Percentiles rank a stretch among this genome's conserved stretches.
Conservation (phyloP, 2,113 vertebrate species). For the Pavo muticus region DNA sequence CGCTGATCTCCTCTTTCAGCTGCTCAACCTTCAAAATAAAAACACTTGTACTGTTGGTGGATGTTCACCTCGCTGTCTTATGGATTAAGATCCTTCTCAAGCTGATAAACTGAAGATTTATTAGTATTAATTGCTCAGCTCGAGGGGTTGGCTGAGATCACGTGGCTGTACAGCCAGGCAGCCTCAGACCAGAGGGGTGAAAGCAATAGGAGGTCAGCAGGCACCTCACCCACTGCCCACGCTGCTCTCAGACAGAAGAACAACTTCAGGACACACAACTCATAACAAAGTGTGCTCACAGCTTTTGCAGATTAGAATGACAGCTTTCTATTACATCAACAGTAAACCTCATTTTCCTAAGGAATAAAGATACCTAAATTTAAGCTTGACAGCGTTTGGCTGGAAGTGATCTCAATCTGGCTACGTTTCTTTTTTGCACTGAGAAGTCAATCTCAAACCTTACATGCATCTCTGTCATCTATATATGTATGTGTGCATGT, state of each 20-base stretch:
- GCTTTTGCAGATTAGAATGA: background rate
- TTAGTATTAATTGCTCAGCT: background rate
- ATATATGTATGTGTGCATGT: fast-evolving
- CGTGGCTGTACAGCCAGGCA: background rate
- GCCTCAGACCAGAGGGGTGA: background rate
- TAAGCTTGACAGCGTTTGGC: background rate
- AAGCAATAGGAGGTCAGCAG: background rate
- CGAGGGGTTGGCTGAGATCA: background rate
- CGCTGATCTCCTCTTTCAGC: conserved; percentile 69
- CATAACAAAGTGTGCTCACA: background rate
- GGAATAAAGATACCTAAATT: background rate
- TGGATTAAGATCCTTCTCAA: background rate
- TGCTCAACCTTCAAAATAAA: conserved; percentile 76
- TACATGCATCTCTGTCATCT: background rate
- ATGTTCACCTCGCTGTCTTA: background rate
- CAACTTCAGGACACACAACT: background rate
- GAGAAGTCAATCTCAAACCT: background rate
- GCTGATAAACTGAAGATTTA: background rate
- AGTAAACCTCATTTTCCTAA: background rate
- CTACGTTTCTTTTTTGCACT: background rate
- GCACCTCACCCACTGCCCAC: fast-evolving
- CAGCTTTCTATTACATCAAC: background rate
- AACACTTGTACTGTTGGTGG: background rate
- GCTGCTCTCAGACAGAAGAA: background rate
- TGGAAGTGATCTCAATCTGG: background rate